phyloP scores from a whole-genome alignment of 2,888 invertebrate genomes.

The Lasioglossum marginatum region DNA sequence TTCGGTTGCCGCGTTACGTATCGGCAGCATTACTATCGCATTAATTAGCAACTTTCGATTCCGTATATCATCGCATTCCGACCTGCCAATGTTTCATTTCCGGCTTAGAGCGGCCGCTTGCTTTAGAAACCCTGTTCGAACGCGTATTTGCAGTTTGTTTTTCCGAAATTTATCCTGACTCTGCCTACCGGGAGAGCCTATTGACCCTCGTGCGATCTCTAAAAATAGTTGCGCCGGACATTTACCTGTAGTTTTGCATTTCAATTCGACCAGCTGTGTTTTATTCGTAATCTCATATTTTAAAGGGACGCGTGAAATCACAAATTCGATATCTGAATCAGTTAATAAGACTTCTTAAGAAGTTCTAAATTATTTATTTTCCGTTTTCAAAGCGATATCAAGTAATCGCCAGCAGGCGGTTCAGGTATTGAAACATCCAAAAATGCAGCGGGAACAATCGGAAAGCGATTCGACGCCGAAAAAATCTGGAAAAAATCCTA shows the following conservation, averaged over 20 bases:
- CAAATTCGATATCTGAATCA: too few species aligned
- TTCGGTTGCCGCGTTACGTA: background rate
- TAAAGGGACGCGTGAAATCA: too few species aligned
- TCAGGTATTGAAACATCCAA: background rate
- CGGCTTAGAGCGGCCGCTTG: background rate
- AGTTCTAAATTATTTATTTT: background rate
- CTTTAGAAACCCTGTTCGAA: background rate
- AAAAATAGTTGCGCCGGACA: background rate
- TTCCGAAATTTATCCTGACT: background rate
- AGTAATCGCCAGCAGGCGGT: background rate
- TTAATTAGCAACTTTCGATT: slow-evolving; percentile 2
- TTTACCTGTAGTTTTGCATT: background rate
- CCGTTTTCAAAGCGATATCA: background rate
- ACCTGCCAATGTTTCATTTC: background rate
- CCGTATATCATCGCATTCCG: background rate
- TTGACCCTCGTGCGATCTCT: background rate
- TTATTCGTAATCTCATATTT: too few species aligned
- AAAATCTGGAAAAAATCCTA: background rate
- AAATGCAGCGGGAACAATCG: background rate
- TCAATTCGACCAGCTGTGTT: too few species aligned
- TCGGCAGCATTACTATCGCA: background rate
- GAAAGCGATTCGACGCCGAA: background rate
- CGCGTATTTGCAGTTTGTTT: background rate
- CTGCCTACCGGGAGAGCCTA: background rate
- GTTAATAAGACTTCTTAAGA: background rate